A percentile compares a stretch with the other conserved stretches of the same genome.
Evolutionary conservation across 2,888 invertebrate genomes (phyloP).

Genomic region (Cataglyphis livida): DNA sequence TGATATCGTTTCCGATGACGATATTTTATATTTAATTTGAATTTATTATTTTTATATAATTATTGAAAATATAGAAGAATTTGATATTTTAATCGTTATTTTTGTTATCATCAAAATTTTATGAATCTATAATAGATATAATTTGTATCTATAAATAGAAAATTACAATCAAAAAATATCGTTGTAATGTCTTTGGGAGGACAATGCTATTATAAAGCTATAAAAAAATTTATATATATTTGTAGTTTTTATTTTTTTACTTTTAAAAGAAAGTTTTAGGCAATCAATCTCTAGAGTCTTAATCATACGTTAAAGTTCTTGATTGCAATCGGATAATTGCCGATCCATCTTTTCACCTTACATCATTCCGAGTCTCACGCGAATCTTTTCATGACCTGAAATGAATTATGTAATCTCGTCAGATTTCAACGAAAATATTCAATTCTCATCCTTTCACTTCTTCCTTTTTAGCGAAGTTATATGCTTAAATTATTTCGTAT

Average conservation of each 20-base stretch:
- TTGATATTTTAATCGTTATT: slow-evolving; percentile 3
- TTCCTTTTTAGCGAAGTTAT: background rate
- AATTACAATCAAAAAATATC: background rate
- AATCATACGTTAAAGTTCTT: background rate
- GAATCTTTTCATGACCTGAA: background rate
- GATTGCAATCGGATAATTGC: background rate
- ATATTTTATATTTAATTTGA: background rate
- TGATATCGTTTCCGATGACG: background rate
- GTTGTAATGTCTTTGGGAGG: background rate
- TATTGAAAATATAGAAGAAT: background rate
- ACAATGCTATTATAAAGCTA: background rate
- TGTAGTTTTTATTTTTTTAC: background rate
- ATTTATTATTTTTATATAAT: background rate
- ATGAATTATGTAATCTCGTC: slow-evolving; percentile 15
- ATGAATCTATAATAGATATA: background rate
- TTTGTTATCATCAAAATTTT: background rate
- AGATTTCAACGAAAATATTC: background rate
- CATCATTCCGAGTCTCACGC: background rate
- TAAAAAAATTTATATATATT: background rate
- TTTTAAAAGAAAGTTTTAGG: background rate
- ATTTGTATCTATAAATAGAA: slow-evolving; percentile 1
- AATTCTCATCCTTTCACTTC: slow-evolving; percentile 21
- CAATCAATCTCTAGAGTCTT: background rate
- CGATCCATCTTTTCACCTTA: background rate
- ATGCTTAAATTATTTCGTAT: background rate